Evolutionary conservation across 2,113 vertebrate genomes (phyloP), one percentile per base, ranked within the genome.

Genomic region (Chroicocephalus ridibundus): DNA sequence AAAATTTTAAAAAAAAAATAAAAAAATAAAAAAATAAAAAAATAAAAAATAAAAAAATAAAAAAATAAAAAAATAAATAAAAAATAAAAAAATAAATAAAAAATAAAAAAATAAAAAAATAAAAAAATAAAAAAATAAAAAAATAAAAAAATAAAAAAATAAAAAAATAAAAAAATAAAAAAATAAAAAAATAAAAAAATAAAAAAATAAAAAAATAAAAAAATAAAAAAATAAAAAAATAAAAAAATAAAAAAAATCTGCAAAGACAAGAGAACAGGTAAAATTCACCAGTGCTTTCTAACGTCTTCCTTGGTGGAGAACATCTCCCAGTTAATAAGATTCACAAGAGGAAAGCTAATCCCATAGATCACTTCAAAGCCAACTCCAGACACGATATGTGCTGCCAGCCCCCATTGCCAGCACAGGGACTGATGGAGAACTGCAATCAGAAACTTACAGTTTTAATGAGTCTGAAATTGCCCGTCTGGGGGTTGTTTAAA

Each of bases 331-430:
- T 27, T 40, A 25, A 15, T 19, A 34, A 1, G 18, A 34, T 31
- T 22, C 44, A 52, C 46, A 10, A 64, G 31, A 72, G 34, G 13
- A 88, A 69, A 80, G 26, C 9, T 16, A 14, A 85, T 65, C 42
- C 18, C 49, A 21, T 1, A 12, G 6, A 60, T 61, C 49, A 40
- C 82, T 86, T 46, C 75, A 34, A 82, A 82, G 26, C 57, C 31
- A 7, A 22, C 61, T 17, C 38, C 29, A 69, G 60, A 21, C 26
- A 2, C 1, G 0, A 1, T 17, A 25, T 0, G 57, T 22, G 75
- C 79, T 80, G 79, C 51, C 3, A 8, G 57, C 24, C 36, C 79
- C 12, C 32, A 4, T 34, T 69, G 51, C 80, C 76, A 76, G 82
- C 38, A 44, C 38, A 10, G 54, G 25, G 20, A 32, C 60, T 1